Evolutionary conservation across 2,113 vertebrate genomes (phyloP).

Genomic region (Callopanchax toddi): DNA sequence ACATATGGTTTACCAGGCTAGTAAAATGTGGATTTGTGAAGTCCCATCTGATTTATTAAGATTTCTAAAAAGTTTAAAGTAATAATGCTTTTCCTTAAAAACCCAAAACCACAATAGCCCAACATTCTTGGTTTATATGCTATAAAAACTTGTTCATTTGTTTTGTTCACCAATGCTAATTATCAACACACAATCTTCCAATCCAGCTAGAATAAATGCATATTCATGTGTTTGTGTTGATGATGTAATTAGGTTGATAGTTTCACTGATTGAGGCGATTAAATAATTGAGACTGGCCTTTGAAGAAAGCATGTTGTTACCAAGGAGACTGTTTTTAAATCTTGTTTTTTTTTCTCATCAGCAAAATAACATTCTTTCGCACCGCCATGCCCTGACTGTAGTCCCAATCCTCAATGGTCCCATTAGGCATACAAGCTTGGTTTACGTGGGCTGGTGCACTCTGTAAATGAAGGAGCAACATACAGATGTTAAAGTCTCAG

Average conservation of each 20-base stretch:
- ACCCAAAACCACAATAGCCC: no score
- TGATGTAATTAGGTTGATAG: conserved; percentile 74
- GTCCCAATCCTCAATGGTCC: conserved; percentile 20
- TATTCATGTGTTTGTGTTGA: conserved; percentile 66
- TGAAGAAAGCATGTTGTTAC: conserved; percentile 69
- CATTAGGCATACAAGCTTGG: conserved; percentile 24
- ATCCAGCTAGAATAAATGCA: conserved; percentile 30
- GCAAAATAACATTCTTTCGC: conserved; percentile 66
- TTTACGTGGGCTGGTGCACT: conserved; percentile 62
- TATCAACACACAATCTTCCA: conserved; percentile 26
- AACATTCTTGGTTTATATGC: conserved; percentile 32
- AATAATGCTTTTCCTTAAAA: no score
- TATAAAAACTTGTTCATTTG: conserved; percentile 24
- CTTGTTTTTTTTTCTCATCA: conserved; percentile 48
- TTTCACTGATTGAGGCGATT: conserved; percentile 72
- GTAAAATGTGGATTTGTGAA: no score
- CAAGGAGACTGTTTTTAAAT: conserved; percentile 72
- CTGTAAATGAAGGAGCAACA: conserved; percentile 59
- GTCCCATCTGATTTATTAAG: no score
- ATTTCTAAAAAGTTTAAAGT: no score
- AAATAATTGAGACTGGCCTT: conserved; percentile 64
- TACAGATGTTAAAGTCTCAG: conserved; percentile 66
- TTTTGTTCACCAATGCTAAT: conserved; percentile 38
- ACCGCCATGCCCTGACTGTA: conserved; percentile 30
- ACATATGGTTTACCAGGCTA: no score